Evolutionary conservation across 2,888 invertebrate species (phyloP).

Genomic region (Drosophila mettleri): DNA sequence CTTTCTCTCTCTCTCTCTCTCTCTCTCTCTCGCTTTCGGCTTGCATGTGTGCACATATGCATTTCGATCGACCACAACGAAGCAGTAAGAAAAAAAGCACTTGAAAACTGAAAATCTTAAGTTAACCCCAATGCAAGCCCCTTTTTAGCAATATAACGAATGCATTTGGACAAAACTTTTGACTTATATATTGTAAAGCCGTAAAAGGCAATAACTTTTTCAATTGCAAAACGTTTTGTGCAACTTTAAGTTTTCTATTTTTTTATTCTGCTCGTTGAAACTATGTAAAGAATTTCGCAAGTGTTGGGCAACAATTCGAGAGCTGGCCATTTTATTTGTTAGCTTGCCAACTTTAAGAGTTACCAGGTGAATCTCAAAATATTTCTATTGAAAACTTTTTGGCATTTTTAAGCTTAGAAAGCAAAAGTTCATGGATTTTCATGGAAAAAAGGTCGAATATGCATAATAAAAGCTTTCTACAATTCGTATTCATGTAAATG

Average conservation of each 20-base stretch:
- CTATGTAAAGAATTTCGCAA: conserved; percentile 25
- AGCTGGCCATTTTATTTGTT: conserved; percentile 8
- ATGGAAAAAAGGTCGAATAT: background rate
- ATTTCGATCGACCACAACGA: conserved; percentile 44
- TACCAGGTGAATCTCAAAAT: conserved; percentile 6
- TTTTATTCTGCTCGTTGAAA: background rate
- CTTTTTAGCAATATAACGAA: conserved; percentile 17
- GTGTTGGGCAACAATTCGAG: conserved; percentile 11
- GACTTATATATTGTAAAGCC: conserved; percentile 46
- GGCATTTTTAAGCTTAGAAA: background rate
- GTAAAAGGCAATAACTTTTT: conserved; percentile 65
- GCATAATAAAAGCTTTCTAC: background rate
- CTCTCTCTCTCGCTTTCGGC: background rate
- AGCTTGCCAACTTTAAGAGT: conserved; percentile 8
- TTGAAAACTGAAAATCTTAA: background rate
- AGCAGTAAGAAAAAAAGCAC: conserved; percentile 15
- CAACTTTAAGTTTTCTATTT: conserved; percentile 32
- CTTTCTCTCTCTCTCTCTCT: background rate
- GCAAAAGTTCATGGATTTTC: background rate
- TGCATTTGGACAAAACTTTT: conserved; percentile 51
- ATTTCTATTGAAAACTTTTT: background rate
- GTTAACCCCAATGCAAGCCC: background rate
- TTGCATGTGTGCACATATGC: conserved; percentile 27
- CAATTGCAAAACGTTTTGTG: conserved; percentile 59
- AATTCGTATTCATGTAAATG: background rate